A percentile compares a stretch with the other conserved stretches of the same genome.
phyloP scores from a whole-genome alignment of 2,797 vertebrate species.

The Gymnoscopelus microlampas region DNA sequence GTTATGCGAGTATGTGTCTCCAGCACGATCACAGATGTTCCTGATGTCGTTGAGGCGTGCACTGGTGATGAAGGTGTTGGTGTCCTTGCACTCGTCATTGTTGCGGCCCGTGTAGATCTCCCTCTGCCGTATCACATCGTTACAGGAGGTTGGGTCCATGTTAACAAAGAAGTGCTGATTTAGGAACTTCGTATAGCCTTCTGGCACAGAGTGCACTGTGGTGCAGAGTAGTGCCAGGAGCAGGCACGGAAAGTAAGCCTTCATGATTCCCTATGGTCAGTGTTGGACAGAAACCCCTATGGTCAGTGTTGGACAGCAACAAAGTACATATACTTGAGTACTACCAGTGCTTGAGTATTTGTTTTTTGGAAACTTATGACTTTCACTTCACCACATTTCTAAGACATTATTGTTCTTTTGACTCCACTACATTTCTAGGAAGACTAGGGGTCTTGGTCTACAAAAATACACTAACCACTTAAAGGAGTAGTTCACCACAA shows the following conservation, averaged over 20 bases:
- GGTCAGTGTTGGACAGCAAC: too few relatives aligned
- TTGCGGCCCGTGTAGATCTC: accelerated
- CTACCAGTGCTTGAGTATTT: too few relatives aligned
- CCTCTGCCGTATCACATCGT: accelerated
- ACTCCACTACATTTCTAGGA: too few relatives aligned
- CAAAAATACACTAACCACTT: too few relatives aligned
- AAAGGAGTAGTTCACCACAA: too few relatives aligned
- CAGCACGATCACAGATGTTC: accelerated
- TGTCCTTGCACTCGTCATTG: slow-evolving; percentile 35
- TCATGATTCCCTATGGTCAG: slow-evolving; percentile 38
- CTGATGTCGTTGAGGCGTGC: neutral
- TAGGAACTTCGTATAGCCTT: neutral
- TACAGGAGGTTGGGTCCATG: accelerated
- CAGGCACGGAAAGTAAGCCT: slow-evolving; percentile 13
- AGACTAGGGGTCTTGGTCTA: too few relatives aligned
- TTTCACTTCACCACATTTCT: too few relatives aligned
- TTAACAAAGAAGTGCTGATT: neutral
- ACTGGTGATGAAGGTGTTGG: slow-evolving; percentile 39
- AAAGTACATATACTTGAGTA: too few relatives aligned
- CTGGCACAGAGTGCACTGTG: slow-evolving; percentile 6
- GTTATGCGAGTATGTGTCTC: neutral
- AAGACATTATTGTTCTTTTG: too few relatives aligned
- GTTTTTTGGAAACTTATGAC: too few relatives aligned
- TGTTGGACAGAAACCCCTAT: slow-evolving; percentile 3
- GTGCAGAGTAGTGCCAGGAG: slow-evolving; percentile 29